Percentiles rank a stretch among this genome's conserved stretches.
phyloP scores from a whole-genome alignment of 2,797 vertebrate species.

The Silurus aristotelis region DNA sequence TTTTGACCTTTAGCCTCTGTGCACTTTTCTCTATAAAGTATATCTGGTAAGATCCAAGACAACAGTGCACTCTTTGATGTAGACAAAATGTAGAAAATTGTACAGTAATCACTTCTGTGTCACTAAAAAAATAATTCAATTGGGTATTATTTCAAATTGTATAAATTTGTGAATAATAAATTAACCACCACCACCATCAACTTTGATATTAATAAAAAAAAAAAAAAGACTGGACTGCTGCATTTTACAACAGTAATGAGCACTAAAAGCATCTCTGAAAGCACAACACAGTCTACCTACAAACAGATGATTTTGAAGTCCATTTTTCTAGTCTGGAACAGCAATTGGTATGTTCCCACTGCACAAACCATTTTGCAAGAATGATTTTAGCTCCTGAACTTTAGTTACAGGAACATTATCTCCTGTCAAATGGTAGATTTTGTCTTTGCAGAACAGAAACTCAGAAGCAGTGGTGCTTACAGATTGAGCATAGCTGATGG shows the following conservation, averaged over 20 bases:
- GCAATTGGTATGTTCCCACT: neutral
- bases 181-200: neutral
- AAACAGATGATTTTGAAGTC: neutral
- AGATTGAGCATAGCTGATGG: neutral
- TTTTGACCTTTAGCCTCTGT: neutral
- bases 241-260: neutral
- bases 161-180: neutral
- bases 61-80: neutral
- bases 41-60: neutral
- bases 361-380: neutral
- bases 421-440: neutral
- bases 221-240: neutral
- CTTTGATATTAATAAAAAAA: neutral
- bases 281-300: neutral
- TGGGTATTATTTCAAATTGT: neutral
- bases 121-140: neutral
- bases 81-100: neutral
- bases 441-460: neutral
- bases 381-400: neutral
- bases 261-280: neutral
- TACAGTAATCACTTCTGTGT: neutral
- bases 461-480: neutral
- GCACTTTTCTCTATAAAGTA: conserved; percentile 24
- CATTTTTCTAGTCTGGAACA: neutral
- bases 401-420: neutral